These are phyloP conservation scores for Strix occidentalis DNA, from an alignment of 2,797 vertebrate species.

Conservation along the genomic window DNA sequence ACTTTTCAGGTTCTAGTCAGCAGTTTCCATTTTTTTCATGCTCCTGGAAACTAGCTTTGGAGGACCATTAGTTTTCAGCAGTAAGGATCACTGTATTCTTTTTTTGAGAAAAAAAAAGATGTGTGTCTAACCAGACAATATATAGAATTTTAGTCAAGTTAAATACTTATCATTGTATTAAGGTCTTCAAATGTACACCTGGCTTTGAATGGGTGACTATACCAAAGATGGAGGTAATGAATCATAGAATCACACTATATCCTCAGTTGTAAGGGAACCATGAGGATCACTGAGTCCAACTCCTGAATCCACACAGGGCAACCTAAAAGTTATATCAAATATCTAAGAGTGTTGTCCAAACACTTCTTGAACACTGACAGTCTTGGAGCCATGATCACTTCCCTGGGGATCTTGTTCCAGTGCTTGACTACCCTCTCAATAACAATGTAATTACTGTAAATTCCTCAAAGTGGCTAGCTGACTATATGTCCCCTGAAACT, in stretches of 20 bases:
- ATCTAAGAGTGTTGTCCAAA: not conserved
- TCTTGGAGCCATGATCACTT: not conserved
- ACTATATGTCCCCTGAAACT: not conserved
- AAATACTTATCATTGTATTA: not conserved
- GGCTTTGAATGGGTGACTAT: not conserved
- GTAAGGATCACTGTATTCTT: rapidly evolving
- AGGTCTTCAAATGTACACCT: not conserved
- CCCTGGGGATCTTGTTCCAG: not conserved
- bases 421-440: not conserved
- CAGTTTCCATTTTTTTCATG: not conserved
- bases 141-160: not conserved
- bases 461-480: not conserved
- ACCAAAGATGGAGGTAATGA: not conserved
- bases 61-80: not conserved
- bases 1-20: not conserved
- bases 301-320: not conserved
- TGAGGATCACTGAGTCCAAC: not conserved
- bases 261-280: not conserved
- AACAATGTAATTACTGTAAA: not conserved
- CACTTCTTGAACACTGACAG: not conserved
- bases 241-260: not conserved
- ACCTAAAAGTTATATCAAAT: not conserved
- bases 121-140: not conserved
- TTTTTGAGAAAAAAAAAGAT: not conserved
- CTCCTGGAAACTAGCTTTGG: not conserved